Base-by-base conservation (phyloP, 2,797 vertebrate species). In the Pseudocheirus occidentalis region DNA sequence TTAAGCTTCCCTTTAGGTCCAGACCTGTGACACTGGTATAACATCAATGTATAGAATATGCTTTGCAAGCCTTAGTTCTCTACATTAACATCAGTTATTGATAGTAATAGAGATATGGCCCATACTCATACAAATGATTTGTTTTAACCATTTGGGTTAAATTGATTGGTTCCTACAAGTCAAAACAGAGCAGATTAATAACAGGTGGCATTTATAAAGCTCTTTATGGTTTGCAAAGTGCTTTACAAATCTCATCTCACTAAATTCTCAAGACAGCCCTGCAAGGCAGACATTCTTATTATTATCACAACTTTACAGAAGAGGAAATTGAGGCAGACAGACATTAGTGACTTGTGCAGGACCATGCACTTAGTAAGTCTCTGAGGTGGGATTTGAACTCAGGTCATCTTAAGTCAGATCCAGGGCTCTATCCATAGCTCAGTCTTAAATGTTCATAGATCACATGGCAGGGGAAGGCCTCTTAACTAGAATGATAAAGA, bases 401-500 rank as follows among this genome's bases (percentile, higher is more conserved):
- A 10, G 66, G 16, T 10, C 7, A 7, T 46, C n/a, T 81, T 24
- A 40, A 40, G 66, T 2, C 21, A 10, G n/a, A 6, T 24, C 18
- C 66, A 46, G n/a, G 1, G 0, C 16, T 81, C 66, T 81, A 46
- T 10, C 66, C 66, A 81, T 7, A 46, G 59, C 13, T 34, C 59
- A 9, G 2, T 81, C n/a, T 81, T 40, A 24, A 21, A 81, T 81
- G n/a, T 10, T 46, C 66, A 21, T 11, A 21, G 21, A 21, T 18
- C 66, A 81, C 16, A 21, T 2, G n/a, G 31, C 59, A 16, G 14
- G 59, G 12, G 59, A 66, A n/a, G 34, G 10, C 31, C 13, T 34
- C 4, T 40, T 21, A 31, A 93, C 31, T 95, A 40, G 34, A 95
- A 87, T 91, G 96, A 97, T 90, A 59, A 95, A 96, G 95, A 97